Base-by-base conservation (phyloP, 2,888 invertebrate genomes). In the Scrobipalpa atriplicella region DNA sequence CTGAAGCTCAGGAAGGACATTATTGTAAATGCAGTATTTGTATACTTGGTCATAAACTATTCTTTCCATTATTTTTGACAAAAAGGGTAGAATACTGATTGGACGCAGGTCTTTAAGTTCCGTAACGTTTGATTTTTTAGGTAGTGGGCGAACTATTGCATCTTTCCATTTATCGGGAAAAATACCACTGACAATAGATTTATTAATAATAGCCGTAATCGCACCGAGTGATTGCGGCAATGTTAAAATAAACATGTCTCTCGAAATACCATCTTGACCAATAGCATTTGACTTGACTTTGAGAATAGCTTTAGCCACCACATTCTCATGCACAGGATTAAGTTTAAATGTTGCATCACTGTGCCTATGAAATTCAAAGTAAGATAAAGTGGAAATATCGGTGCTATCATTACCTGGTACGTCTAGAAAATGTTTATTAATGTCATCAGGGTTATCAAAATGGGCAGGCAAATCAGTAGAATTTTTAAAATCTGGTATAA, bases 151-250 rank as follows among this genome's bases (percentile, higher is more conserved):
- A 0, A 66, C 54, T 19, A 58, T 13, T 1, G 66, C 66, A 2
- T 5, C n/a, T 38, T 66, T 66, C 66, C 66, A 66, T 10, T 16
- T 6, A 16, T 16, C 21, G 11, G 61, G 62, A 11, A 62, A 61
- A 13, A 21, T 39, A 6, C 41, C 38, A 41, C 61, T 52, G 3
- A 11, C 13, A n/a, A 56, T 56, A 5, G 56, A 56, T 56, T 29
- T 56, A 56, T 56, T 56, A 13, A 56, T 29, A 29, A 56, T 56
- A 2, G 56, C n/a, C 3, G 56, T 56, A 10, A 56, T 29, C 1
- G 56, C 29, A 21, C 29, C 3, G 5, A 56, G 56, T 29, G 56
- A 18, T 29, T 29, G 21, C 5, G 56, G 56, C 5, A 56, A 19
- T 13, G 56, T 56, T 18, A 56, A 10, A 9, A 56, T 56, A 29